Evolutionary conservation across 2,888 invertebrate species (phyloP), one percentile per base, ranked within the genome.

Genomic region (Agrotis clavis): DNA sequence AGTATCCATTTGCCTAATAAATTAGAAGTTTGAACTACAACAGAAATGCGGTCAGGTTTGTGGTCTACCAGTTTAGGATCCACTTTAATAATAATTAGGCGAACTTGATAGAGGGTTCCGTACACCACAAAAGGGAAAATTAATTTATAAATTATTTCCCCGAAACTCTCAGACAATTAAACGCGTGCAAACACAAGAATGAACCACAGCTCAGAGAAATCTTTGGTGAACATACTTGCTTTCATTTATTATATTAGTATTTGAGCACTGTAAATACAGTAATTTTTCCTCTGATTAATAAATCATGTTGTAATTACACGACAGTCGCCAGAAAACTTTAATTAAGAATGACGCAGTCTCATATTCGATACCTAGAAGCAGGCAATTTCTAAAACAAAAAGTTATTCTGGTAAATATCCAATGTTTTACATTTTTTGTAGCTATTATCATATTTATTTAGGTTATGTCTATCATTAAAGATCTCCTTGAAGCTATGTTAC

Each of bases 11-110:
- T n/a, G n/a, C 11, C 47, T 25, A 35, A 74, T 72, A 61, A 72
- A 57, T 71, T 56, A 54, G 7, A 60, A 57, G 30, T 54, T n/a
- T 48, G 60, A 56, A 53, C 59, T 45, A 67, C 19, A n/a, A 56
- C 50, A 47, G 50, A 51, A 66, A 18, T 63, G 65, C 69, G 78
- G 81, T 69, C 57, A 69, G 50, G 47, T 54, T 41, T 66, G 62
- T 54, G 68, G 78, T n/a, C 14, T n/a, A 35, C 61, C 56, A 62
- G 35, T 74, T 77, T 25, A 62, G 19, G 21, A 69, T 59, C 60
- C 63, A 79, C 51, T 77, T 73, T 61, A 79, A 74, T 79, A 67
- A 79, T 67, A 62, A 74, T 70, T 61, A 74, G 56, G 62, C 4
- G n/a, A 53, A 13, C 51, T 60, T 60, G 53, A 69, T 60, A 56